These are phyloP conservation scores for Neomonachus schauinslandi DNA, from an alignment of 2,113 vertebrate species.

Conservation along the genomic window DNA sequence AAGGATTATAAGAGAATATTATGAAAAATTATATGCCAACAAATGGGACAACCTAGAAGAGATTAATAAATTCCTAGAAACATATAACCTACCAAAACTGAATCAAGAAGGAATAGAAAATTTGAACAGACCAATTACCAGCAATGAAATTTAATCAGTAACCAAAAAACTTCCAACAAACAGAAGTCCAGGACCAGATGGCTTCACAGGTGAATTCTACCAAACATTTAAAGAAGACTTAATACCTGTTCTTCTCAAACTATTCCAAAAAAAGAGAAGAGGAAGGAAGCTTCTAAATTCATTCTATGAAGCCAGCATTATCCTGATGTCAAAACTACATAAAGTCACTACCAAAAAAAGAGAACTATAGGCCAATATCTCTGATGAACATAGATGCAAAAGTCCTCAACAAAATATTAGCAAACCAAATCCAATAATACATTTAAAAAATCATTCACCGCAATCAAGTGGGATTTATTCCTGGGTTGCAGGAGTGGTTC, in stretches of 20 bases:
- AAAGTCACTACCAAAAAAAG: neutral
- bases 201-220: too few species aligned
- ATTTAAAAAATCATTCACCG: neutral
- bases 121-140: neutral
- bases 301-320: neutral
- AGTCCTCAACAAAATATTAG: neutral
- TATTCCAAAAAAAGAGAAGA: neutral
- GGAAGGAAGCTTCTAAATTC: neutral
- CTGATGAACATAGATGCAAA: neutral
- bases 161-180: too few species aligned
- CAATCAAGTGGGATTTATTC: neutral
- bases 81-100: neutral
- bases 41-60: neutral
- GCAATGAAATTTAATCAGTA: too few species aligned
- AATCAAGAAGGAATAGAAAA: neutral
- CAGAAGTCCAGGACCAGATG: too few species aligned
- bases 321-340: neutral
- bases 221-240: too few species aligned
- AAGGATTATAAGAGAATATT: neutral
- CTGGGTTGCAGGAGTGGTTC: neutral
- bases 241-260: too few species aligned
- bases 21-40: neutral
- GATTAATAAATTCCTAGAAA: neutral
- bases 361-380: neutral
- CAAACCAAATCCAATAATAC: neutral